Percentiles rank a stretch among this genome's conserved stretches.
phyloP scores from a whole-genome alignment of 2,113 vertebrate species.

The Gobiocypris rarus region DNA sequence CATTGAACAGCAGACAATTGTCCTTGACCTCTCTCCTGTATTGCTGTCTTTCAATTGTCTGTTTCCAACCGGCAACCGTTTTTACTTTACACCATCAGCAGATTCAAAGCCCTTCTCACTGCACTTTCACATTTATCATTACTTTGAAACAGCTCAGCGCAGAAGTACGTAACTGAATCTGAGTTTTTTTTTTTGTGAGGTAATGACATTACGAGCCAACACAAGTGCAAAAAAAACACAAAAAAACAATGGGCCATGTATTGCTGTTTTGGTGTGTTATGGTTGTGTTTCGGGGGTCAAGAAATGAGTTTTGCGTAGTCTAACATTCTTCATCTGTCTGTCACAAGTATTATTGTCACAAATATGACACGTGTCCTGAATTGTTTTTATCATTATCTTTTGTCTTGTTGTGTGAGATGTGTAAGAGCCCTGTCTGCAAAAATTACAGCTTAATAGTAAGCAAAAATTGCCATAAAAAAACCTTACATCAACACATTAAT shows the following conservation, averaged over 20 bases:
- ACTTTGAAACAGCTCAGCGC: constrained; percentile 17
- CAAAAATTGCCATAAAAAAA: too few species aligned
- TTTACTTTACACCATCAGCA: constrained; percentile 28
- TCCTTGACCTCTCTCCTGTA: constrained; percentile 4
- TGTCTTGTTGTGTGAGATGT: too few species aligned
- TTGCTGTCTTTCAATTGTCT: neutral
- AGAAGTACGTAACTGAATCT: constrained; percentile 30
- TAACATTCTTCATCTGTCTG: neutral
- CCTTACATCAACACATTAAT: too few species aligned
- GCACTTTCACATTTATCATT: constrained; percentile 16
- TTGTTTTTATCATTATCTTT: too few species aligned
- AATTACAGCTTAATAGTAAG: too few species aligned
- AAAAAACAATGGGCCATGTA: neutral
- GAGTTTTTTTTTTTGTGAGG: constrained; percentile 31
- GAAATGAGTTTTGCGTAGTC: neutral
- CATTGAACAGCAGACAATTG: constrained; percentile 2
- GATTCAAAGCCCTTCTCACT: neutral
- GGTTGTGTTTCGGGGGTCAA: neutral
- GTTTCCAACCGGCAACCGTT: constrained; percentile 4
- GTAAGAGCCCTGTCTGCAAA: too few species aligned
- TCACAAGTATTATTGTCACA: too few species aligned
- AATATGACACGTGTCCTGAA: too few species aligned
- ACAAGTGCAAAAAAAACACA: too few species aligned
- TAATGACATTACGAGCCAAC: constrained; percentile 4
- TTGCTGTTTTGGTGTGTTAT: neutral